phyloP scores from a whole-genome alignment of 2,888 invertebrate species.

The Lordiphosa fenestrarum region DNA sequence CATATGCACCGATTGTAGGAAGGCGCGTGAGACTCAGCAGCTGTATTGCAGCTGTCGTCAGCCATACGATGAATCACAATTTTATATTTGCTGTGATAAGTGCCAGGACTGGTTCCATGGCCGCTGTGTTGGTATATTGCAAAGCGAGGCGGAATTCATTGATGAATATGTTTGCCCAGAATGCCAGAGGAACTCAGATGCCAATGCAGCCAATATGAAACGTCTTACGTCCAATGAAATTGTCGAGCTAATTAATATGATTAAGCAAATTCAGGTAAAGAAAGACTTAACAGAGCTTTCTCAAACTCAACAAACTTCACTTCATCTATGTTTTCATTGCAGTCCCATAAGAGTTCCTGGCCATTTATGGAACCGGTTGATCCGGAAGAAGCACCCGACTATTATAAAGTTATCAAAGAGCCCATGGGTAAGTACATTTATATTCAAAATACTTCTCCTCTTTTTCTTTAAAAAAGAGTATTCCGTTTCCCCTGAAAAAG shows the following conservation, averaged over 20 bases:
- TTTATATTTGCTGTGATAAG: slow-evolving; percentile 99
- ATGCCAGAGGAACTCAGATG: slow-evolving; percentile 93
- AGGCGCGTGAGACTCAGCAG: slow-evolving; percentile 93
- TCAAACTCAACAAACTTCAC: neutral
- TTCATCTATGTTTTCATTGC: slow-evolving; percentile 34
- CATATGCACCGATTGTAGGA: slow-evolving; percentile 91
- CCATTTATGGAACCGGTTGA: slow-evolving; percentile 99
- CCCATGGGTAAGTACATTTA: slow-evolving; percentile 90
- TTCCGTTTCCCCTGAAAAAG: slow-evolving; percentile 81
- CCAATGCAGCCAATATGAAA: slow-evolving; percentile 95
- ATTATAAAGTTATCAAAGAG: slow-evolving; percentile 96
- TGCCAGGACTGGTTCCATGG: slow-evolving; percentile 99
- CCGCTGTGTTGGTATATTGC: slow-evolving; percentile 96
- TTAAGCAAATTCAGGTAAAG: slow-evolving; percentile 92
- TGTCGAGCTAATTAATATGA: slow-evolving; percentile 90
- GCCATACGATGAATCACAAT: slow-evolving; percentile 98
- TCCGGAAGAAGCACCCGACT: slow-evolving; percentile 96
- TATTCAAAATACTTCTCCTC: neutral
- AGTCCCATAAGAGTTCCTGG: slow-evolving; percentile 97
- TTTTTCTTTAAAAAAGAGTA: too few species aligned
- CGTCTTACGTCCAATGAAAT: slow-evolving; percentile 89
- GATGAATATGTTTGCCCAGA: slow-evolving; percentile 98
- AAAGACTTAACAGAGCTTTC: neutral
- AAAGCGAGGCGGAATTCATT: slow-evolving; percentile 95
- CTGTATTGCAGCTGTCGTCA: slow-evolving; percentile 97